A percentile compares a stretch with the other conserved stretches of the same genome.
phyloP scores from a whole-genome alignment of 2,888 invertebrate genomes.

The Ctenicera cuprea region DNA sequence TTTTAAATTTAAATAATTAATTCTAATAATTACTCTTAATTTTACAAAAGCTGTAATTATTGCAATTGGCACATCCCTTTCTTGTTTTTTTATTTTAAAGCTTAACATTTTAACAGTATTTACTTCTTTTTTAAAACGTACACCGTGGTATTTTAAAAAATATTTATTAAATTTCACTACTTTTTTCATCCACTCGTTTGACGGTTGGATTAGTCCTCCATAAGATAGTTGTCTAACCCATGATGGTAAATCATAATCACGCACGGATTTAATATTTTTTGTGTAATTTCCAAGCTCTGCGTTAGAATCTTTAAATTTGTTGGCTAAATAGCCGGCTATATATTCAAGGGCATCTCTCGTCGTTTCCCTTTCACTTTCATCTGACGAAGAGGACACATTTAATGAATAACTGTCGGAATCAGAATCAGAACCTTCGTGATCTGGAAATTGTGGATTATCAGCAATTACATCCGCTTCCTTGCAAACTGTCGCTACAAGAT shows the following conservation, averaged over 20 bases:
- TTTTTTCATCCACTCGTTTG: background rate
- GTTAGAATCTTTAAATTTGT: background rate
- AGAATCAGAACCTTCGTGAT: too few relatives aligned
- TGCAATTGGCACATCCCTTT: background rate
- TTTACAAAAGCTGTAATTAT: background rate
- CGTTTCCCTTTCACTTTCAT: too few relatives aligned
- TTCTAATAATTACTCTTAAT: background rate
- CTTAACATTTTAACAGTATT: background rate
- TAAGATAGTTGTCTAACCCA: conserved; percentile 1
- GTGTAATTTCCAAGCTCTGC: conserved; percentile 6
- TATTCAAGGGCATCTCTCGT: too few relatives aligned
- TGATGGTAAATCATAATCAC: background rate
- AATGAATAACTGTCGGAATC: too few relatives aligned
- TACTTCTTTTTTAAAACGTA: background rate
- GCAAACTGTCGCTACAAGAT: background rate
- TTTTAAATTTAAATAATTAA: background rate
- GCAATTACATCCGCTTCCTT: background rate
- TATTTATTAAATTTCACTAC: background rate
- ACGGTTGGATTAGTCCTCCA: background rate
- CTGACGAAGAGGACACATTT: too few relatives aligned
- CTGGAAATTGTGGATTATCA: background rate
- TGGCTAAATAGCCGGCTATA: background rate
- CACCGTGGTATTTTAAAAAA: too few relatives aligned
- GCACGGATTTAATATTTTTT: background rate
- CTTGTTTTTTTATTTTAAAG: background rate